Evolutionary conservation across 2,797 vertebrate species (phyloP).

Genomic region (Falco novaeseelandiae): DNA sequence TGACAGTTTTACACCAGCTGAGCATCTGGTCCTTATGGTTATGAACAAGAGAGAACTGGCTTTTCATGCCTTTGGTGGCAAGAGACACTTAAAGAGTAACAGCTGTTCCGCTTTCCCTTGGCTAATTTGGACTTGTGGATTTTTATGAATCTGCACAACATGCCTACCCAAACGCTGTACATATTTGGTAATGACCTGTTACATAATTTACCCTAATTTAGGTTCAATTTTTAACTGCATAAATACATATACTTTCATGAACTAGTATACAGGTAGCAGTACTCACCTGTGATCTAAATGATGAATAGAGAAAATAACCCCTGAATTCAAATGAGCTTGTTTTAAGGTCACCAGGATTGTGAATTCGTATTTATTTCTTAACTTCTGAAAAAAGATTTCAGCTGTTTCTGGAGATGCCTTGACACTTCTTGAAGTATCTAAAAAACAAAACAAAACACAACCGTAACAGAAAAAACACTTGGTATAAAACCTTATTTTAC

Average conservation of each 20-base stretch:
- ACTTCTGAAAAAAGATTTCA: slow-evolving; percentile 89
- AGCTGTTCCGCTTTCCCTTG: background rate
- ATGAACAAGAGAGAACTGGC: background rate
- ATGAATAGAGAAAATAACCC: slow-evolving; percentile 94
- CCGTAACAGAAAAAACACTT: background rate
- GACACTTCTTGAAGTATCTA: slow-evolving; percentile 90
- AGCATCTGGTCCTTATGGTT: background rate
- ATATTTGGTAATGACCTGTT: background rate
- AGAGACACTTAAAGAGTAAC: background rate
- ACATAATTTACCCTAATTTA: background rate
- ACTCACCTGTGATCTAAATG: slow-evolving; percentile 91
- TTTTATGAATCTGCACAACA: background rate
- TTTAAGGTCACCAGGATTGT: slow-evolving; percentile 92
- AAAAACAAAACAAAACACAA: slow-evolving; percentile 23
- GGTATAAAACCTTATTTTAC: background rate
- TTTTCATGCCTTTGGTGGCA: background rate
- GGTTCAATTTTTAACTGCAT: background rate
- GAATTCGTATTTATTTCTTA: slow-evolving; percentile 94
- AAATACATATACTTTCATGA: background rate
- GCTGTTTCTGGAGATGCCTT: slow-evolving; percentile 87
- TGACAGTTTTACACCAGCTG: background rate
- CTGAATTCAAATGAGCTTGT: slow-evolving; percentile 93
- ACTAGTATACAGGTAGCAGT: background rate
- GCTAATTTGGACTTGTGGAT: background rate
- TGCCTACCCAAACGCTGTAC: background rate